Evolutionary conservation across 2,113 vertebrate species (phyloP), one percentile per base, ranked within the genome.

Genomic region (Megaptera novaeangliae): DNA sequence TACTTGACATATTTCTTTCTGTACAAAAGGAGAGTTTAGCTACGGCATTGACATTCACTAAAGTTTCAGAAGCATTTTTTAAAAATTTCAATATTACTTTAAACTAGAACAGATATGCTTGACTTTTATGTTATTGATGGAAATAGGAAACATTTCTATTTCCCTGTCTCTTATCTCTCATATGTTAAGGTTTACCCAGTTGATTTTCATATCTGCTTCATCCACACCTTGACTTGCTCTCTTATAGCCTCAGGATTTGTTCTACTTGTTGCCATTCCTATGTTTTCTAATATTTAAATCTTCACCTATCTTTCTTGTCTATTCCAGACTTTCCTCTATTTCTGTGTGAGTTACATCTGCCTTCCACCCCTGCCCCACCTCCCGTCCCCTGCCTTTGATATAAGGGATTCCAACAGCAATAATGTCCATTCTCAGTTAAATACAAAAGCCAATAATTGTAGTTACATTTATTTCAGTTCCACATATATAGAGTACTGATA

Each of bases 201-300:
- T 55, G 77, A 92, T 94, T 75, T 88, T 96, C 61, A 6, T 75
- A 80, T 83, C 29, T 88, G 34, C 25, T 68, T 90, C 34, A 61
- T 64, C 23, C 14, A 87, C 1, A 57, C 55, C 64, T 74, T 74
- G 61, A 64, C 8, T 72, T 49, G 20, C 25, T 77, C 20, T 80
- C n/a, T 92, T 31, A 72, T 6, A 77, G 8, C 31, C 52, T 92
- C 66, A 64, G 71, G 34, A 52, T 94, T 59, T 64, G 46, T 29
- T 87, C 66, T 95, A n/a, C 25, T 55, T 68, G 63, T 12, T 41
- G 6, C n/a, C n/a, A 41, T n/a, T 15, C 6, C 8, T 25, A 34
- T 39, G n/a, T 90, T 83, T 75, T 18, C n/a, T 84, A 95, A 27
- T 72, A 94, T 80, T 78, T 92, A 94, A 94, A 61, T 49, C 7